Conservation (phyloP, 2,888 invertebrate species). For the Limnephilus marmoratus region DNA sequence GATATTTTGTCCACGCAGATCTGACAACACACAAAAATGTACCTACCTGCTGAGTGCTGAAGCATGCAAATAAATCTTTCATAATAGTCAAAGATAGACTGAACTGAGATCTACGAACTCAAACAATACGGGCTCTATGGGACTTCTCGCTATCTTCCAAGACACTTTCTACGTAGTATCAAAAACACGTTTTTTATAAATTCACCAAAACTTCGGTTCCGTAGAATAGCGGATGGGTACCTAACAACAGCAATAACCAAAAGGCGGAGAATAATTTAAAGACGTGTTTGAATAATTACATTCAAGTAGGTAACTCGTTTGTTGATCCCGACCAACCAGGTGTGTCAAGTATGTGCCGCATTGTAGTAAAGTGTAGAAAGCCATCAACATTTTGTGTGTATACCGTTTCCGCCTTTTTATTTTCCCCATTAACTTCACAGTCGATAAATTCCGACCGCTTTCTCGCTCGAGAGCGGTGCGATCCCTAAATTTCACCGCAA, state of each 20-base stretch:
- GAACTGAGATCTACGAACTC: background rate
- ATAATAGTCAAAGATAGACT: background rate
- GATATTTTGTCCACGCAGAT: background rate
- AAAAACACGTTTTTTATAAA: background rate
- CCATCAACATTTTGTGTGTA: constrained; percentile 36
- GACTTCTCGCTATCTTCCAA: background rate
- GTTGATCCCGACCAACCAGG: background rate
- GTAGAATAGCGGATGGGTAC: too few species aligned
- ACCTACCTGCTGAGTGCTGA: too few species aligned
- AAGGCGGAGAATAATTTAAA: background rate
- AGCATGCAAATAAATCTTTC: background rate
- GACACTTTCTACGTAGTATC: background rate
- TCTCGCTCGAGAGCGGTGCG: constrained; percentile 58
- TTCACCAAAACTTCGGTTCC: too few species aligned
- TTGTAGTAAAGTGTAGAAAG: constrained; percentile 43
- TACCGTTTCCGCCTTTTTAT: constrained; percentile 44
- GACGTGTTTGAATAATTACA: background rate
- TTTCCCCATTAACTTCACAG: constrained; percentile 52
- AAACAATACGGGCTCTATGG: background rate
- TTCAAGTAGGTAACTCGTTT: background rate
- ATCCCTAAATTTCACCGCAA: constrained; percentile 66
- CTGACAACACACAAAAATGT: background rate
- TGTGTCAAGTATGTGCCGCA: constrained; percentile 12
- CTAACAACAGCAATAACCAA: background rate
- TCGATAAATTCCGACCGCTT: constrained; percentile 64